These are phyloP conservation scores for Agrochola litura DNA, from an alignment of 2,888 invertebrate species.

Conservation along the genomic window DNA sequence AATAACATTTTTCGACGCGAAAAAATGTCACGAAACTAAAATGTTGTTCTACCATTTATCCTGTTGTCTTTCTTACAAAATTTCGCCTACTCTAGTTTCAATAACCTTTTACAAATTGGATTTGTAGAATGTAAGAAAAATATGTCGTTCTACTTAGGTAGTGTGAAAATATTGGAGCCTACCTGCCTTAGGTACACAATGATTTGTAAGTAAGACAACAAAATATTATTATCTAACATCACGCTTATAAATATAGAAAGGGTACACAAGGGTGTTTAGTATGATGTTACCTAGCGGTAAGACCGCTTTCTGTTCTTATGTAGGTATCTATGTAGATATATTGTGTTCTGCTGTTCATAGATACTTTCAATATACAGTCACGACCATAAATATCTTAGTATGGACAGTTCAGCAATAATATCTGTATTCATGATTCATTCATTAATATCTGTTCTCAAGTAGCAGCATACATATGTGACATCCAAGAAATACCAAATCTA, in stretches of 20 bases:
- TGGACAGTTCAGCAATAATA: neutral
- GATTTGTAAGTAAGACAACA: neutral
- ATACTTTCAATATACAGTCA: neutral
- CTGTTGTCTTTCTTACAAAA: neutral
- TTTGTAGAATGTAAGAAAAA: constrained; percentile 32
- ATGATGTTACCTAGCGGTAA: no score
- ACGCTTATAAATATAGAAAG: neutral
- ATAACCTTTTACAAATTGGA: constrained; percentile 31
- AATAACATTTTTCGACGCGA: neutral
- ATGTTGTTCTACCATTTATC: constrained; percentile 13
- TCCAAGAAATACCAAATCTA: neutral
- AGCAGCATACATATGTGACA: neutral
- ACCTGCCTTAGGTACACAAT: neutral
- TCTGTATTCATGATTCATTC: neutral
- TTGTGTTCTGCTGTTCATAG: neutral
- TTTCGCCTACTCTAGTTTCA: constrained; percentile 5
- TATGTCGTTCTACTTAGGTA: neutral
- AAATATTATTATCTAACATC: neutral
- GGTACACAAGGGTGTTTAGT: no score
- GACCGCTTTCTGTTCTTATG: neutral
- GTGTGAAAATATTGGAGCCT: neutral
- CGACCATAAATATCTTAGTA: neutral
- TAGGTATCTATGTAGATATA: neutral
- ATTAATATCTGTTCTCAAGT: neutral
- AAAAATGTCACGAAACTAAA: neutral